These are phyloP conservation scores for Phalera bucephala DNA, from an alignment of 2,888 invertebrate species.

Conservation along the genomic window DNA sequence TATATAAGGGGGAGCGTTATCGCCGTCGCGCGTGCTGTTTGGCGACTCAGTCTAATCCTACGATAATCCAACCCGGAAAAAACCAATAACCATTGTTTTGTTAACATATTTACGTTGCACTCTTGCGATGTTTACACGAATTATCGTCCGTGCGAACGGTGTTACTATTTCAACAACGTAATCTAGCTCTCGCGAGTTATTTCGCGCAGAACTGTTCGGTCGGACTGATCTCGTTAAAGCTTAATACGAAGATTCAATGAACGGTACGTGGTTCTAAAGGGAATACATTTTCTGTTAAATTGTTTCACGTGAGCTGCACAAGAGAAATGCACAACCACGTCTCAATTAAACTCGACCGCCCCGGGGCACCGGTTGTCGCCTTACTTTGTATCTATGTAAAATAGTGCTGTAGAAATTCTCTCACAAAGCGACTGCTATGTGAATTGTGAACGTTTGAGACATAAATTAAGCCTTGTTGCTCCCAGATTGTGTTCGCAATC, in stretches of 20 bases:
- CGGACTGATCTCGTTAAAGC: slow-evolving; percentile 30
- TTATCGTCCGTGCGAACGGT: slow-evolving; percentile 58
- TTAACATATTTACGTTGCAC: slow-evolving; percentile 61
- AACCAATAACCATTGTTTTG: slow-evolving; percentile 72
- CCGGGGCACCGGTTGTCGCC: slow-evolving; percentile 47
- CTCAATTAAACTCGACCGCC: slow-evolving; percentile 55
- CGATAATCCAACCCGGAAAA: slow-evolving; percentile 75
- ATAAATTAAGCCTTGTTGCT: slow-evolving; percentile 58
- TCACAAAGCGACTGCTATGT: slow-evolving; percentile 46
- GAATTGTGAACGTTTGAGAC: slow-evolving; percentile 52
- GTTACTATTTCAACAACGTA: slow-evolving; percentile 61
- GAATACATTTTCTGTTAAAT: slow-evolving; percentile 36
- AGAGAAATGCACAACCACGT: slow-evolving; percentile 51
- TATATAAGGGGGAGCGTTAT: slow-evolving; percentile 46
- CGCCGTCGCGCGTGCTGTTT: slow-evolving; percentile 57
- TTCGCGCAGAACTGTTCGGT: slow-evolving; percentile 40
- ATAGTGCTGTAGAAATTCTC: slow-evolving; percentile 53
- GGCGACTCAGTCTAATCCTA: slow-evolving; percentile 58
- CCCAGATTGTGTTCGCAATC: slow-evolving; percentile 50
- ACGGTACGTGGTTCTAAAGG: slow-evolving; percentile 41
- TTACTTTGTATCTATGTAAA: slow-evolving; percentile 52
- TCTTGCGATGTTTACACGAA: slow-evolving; percentile 62
- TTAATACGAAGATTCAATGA: slow-evolving; percentile 34
- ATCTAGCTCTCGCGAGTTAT: slow-evolving; percentile 52
- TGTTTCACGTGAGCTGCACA: slow-evolving; percentile 40